These are phyloP conservation scores for Drosophila mauritiana DNA, from an alignment of 1,140 invertebrate species.

Conservation along the genomic window DNA sequence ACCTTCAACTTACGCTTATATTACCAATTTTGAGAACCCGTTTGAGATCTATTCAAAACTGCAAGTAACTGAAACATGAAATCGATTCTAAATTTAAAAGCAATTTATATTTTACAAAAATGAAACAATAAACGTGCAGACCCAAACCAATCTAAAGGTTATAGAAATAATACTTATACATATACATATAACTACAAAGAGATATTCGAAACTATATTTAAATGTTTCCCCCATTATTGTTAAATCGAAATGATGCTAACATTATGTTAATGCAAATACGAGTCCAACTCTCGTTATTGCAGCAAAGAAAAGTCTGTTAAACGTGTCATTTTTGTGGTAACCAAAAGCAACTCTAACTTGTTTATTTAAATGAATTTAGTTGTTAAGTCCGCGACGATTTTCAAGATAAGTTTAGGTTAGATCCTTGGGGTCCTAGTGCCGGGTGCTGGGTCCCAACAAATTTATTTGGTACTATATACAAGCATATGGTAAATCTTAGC, in stretches of 20 bases:
- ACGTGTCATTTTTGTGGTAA: conserved; percentile 79
- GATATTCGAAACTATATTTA: conserved; percentile 53
- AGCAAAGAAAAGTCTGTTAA: conserved; percentile 79
- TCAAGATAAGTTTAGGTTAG: conserved; percentile 55
- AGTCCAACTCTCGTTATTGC: conserved; percentile 43
- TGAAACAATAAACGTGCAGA: conserved; percentile 18
- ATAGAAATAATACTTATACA: conserved; percentile 43
- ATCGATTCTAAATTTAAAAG: conserved; percentile 81
- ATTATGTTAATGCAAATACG: conserved; percentile 40
- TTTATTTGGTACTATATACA: conserved; percentile 47
- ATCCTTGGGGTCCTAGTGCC: conserved; percentile 38
- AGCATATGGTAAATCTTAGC: conserved; percentile 54
- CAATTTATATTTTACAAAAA: conserved; percentile 78
- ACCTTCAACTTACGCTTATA: conserved; percentile 54
- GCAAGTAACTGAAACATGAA: conserved; percentile 19
- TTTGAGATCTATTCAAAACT: not conserved
- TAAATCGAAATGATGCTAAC: conserved; percentile 36
- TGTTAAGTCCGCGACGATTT: conserved; percentile 54
- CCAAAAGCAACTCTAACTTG: conserved; percentile 58
- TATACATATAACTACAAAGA: conserved; percentile 20
- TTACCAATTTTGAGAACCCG: conserved; percentile 4
- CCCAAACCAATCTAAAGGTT: conserved; percentile 27
- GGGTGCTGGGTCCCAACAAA: conserved; percentile 48
- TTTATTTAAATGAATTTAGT: conserved; percentile 66
- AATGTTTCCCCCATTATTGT: conserved; percentile 58